Evolutionary conservation across 2,113 vertebrate species (phyloP), one percentile per base, ranked within the genome.

Genomic region (Macaca nemestrina): DNA sequence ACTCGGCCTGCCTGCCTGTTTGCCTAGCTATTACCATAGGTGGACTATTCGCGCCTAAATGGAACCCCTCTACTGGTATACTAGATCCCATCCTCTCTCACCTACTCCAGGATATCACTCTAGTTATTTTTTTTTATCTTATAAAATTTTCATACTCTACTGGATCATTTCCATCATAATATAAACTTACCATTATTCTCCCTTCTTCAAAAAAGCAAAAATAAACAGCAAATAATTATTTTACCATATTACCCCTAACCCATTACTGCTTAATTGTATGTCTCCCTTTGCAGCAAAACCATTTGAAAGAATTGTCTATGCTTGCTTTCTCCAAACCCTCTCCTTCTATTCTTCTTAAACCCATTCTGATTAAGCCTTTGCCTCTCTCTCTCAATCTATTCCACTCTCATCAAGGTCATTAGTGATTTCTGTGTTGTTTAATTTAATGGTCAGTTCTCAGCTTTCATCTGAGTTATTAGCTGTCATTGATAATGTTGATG

Each of bases 121-220:
- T 75, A 57, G 45, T 84, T 80, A 84, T 20, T 85, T 78, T 90
- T 88, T 43, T 78, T 90, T 67, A 13, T 73, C 38, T 80, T 88
- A 72, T 67, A 82, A 94, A 1, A 85, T 91, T 82, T 97, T 94
- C 20, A 76, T 5, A 92, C 43, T 84, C 6, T 59, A 16, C 14
- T 73, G 23, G 40, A 68, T 93, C 73, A 88, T 95, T 97, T 96
- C 32, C 38, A 78, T 72, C n/a, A 45, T 23, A 70, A 55, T 59
- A 86, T 55, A 86, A 78, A 48, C 43, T 72, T 95, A 35, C 38
- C 20, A 89, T 68, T 72, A 57, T 82, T 64, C 30, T 89, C 8
- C 9, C 38, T 92, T 94, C 72, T 85, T 90, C 72, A 67, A 94
- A 73, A 94, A 73, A 94, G 20, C 22, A 80, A 72, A 85, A 73